Evolutionary conservation across 2,888 invertebrate species (phyloP), one percentile per base, ranked within the genome.

Genomic region (Calameuta idolon): DNA sequence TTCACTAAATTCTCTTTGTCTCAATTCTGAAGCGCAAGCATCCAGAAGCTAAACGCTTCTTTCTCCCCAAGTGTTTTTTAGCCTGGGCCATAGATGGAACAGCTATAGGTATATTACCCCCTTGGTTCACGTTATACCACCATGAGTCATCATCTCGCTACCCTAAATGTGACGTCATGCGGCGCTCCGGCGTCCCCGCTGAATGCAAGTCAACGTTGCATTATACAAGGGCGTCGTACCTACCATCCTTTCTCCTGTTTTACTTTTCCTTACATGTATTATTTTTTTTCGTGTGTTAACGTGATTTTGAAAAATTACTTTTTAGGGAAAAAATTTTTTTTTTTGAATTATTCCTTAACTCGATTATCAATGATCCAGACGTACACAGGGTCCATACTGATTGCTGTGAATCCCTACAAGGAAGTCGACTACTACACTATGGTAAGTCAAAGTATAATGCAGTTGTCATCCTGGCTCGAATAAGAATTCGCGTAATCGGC

Each of bases 391-490:
- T 96, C 97, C 80, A 98, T 98, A 92, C 93, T 98, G 90, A 96
- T 98, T 87, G 97, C 98, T 87, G 97, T 98, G 86, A 98, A 98
- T 93, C 98, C 98, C 4, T 98, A 98, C 93, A 98, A 98, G 93
- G 96, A 96, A 90, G 94, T 98, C 88, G 96, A 96, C 92, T 96
- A 96, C 91, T 98, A 97, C 92, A 96, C 96, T 85, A 94, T 95
- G 94, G 98, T 97, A 93, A 96, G 96, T 94, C 37, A 34, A 81
- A 79, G 79, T 23, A 9, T 55, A 55, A 55, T 23, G 23, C 9
- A 55, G 23, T 55, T 55, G 55, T 9, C 55, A 23, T 55, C 9
- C 23, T 23, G 5, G 23, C 5, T 55, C 23, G 9, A 55, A 23
- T 55, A 55, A 23, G 74, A 69, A 76, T 75, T 71, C 74, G 79